phyloP scores from a whole-genome alignment of 2,797 vertebrate genomes.

The Leuciscus waleckii region DNA sequence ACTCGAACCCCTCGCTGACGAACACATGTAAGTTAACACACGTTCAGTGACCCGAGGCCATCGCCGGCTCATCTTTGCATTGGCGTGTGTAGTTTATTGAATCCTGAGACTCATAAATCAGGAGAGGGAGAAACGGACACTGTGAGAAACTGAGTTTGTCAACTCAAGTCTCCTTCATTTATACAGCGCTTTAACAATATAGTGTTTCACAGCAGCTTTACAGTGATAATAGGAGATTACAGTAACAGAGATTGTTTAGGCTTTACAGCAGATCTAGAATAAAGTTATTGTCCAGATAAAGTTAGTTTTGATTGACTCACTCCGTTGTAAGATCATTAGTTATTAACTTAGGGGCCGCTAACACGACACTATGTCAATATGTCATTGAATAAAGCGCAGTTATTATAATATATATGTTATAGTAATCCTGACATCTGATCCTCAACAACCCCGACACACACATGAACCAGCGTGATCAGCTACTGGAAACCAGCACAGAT shows the following conservation, averaged over 20 bases:
- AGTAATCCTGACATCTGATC: slow-evolving; percentile 5
- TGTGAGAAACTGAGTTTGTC: not conserved
- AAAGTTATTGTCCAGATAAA: too few relatives aligned
- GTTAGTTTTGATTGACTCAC: too few relatives aligned
- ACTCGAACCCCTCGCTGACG: not conserved
- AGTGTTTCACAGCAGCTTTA: too few relatives aligned
- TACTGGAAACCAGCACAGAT: not conserved
- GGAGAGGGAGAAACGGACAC: not conserved
- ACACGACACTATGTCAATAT: too few relatives aligned
- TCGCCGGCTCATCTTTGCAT: not conserved
- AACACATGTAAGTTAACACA: not conserved
- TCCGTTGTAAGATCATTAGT: too few relatives aligned
- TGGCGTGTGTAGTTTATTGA: not conserved
- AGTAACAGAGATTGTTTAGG: too few relatives aligned
- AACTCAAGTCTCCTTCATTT: too few relatives aligned
- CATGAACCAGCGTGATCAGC: not conserved
- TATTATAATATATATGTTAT: too few relatives aligned
- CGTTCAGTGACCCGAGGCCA: not conserved
- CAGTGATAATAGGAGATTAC: too few relatives aligned
- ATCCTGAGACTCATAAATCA: slow-evolving; percentile 6
- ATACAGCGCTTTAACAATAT: too few relatives aligned
- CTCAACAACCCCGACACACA: not conserved
- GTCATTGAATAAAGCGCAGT: not conserved
- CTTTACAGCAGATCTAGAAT: too few relatives aligned
- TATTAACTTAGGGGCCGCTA: too few relatives aligned